Evolutionary conservation across 1,140 invertebrate genomes (phyloP).

Genomic region (Solen grandis): DNA sequence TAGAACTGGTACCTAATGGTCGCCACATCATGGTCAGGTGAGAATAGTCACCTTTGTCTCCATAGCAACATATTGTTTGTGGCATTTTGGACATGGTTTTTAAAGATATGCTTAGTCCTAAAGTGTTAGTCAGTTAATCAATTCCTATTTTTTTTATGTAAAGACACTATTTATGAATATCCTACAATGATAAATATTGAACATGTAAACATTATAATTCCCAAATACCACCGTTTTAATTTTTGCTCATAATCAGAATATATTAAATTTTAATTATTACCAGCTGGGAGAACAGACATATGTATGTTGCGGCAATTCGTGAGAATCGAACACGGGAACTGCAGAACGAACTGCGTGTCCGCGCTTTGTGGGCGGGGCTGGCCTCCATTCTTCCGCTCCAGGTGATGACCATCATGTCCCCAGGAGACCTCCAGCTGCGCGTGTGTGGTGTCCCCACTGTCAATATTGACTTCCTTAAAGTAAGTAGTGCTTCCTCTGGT

Average conservation of each 20-base stretch:
- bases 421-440: slow-evolving; percentile 77
- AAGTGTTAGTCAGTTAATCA: too few relatives aligned
- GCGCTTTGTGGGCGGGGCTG: slow-evolving; percentile 75
- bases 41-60: slow-evolving; percentile 11
- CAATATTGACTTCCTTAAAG: slow-evolving; percentile 79
- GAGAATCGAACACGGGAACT: slow-evolving; percentile 76
- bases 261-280: too few relatives aligned
- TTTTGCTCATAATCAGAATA: too few relatives aligned
- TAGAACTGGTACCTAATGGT: slow-evolving; percentile 76
- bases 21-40: slow-evolving; percentile 71
- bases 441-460: slow-evolving; percentile 79
- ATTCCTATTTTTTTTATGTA: too few relatives aligned
- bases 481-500: too few relatives aligned
- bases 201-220: too few relatives aligned
- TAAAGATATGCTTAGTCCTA: too few relatives aligned
- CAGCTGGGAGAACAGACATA: slow-evolving; percentile 77
- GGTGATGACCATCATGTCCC: slow-evolving; percentile 75
- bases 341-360: slow-evolving; percentile 66
- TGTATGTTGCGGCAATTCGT: slow-evolving; percentile 77
- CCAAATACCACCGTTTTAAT: too few relatives aligned
- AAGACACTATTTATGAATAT: too few relatives aligned
- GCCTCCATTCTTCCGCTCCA: slow-evolving; percentile 79
- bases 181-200: too few relatives aligned
- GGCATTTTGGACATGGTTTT: too few relatives aligned
- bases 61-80: too few relatives aligned